Evolutionary conservation across 2,113 vertebrate species (phyloP).

Genomic region (Indicator indicator): DNA sequence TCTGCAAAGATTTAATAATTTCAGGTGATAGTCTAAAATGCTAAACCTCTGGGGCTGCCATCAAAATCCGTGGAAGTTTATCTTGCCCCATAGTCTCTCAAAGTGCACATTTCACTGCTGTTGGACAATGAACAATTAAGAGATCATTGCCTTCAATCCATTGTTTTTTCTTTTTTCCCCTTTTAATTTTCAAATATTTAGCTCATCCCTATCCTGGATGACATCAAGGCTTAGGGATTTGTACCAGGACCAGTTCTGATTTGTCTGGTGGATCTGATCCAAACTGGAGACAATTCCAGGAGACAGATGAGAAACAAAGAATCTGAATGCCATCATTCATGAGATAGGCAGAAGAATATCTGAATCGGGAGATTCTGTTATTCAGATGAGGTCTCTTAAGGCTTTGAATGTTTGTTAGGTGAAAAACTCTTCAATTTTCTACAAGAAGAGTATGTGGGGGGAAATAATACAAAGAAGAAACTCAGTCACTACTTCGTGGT

Average conservation of each 20-base stretch:
- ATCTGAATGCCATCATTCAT: not conserved
- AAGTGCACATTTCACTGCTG: not conserved
- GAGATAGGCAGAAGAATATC: not conserved
- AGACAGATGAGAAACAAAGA: not conserved
- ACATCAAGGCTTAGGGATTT: not conserved
- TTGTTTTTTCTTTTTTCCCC: not conserved
- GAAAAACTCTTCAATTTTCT: not conserved
- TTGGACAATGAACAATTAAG: not conserved
- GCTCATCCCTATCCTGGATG: not conserved
- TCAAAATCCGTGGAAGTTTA: not conserved
- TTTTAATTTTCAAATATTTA: not conserved
- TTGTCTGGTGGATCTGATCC: not conserved
- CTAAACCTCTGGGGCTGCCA: fast-evolving
- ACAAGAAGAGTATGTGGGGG: not conserved
- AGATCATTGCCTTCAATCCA: not conserved
- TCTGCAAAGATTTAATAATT: not conserved
- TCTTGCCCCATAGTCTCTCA: not conserved
- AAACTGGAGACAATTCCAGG: not conserved
- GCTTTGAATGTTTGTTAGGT: not conserved
- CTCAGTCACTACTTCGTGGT: not conserved
- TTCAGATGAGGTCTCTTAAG: not conserved
- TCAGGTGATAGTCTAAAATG: not conserved
- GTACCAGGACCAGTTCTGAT: not conserved
- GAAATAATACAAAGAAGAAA: not conserved
- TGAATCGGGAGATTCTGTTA: not conserved